phyloP scores from a whole-genome alignment of 1,140 invertebrate species.

The Drosophila repletoides region DNA sequence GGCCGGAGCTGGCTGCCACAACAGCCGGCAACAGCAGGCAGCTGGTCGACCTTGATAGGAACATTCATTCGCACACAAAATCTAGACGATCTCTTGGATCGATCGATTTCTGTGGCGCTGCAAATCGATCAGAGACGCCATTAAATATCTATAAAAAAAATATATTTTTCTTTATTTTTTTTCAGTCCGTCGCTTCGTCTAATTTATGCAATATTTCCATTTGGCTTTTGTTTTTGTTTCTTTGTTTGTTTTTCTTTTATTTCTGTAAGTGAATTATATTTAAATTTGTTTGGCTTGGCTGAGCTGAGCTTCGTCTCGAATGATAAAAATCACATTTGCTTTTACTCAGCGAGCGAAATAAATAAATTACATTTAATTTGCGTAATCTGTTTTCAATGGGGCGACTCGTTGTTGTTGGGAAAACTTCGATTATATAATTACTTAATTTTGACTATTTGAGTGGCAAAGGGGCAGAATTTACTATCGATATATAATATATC shows the following conservation, averaged over 20 bases:
- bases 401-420: conserved; percentile 37
- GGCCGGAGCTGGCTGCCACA: conserved; percentile 29
- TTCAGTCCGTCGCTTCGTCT: conserved; percentile 40
- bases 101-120: conserved; percentile 55
- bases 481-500: conserved; percentile 11
- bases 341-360: conserved; percentile 55
- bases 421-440: conserved; percentile 55
- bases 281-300: conserved; percentile 58
- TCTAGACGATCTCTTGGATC: conserved; percentile 51
- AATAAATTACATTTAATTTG: conserved; percentile 77
- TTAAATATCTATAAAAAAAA: conserved; percentile 59
- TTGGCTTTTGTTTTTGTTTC: conserved; percentile 41
- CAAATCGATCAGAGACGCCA: conserved; percentile 65
- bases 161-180: too few species aligned
- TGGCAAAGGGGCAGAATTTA: conserved; percentile 6
- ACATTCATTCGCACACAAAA: conserved; percentile 37
- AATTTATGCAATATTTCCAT: conserved; percentile 69
- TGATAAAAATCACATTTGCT: conserved; percentile 68
- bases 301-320: conserved; percentile 42
- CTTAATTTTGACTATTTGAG: conserved; percentile 30
- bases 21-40: conserved; percentile 11
- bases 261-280: conserved; percentile 70
- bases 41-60: conserved; percentile 61
- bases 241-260: conserved; percentile 31
- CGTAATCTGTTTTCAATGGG: conserved; percentile 71